Percentiles rank a stretch among this genome's conserved stretches.
Conservation (phyloP, 2,113 vertebrate species). For the Atherinomorus stipes region DNA sequence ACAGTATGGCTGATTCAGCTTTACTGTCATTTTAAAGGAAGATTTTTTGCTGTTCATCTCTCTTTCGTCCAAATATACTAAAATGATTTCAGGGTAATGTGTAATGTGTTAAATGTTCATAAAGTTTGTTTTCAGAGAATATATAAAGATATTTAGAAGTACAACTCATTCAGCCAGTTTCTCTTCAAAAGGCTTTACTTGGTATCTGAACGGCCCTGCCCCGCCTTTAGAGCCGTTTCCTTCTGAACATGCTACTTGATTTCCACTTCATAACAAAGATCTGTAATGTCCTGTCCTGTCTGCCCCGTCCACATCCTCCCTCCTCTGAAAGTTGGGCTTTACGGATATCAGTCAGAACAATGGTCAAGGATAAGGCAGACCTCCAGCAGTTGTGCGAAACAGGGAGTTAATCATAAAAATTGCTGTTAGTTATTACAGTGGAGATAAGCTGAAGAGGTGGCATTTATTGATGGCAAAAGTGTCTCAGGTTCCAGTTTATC, state of each 20-base stretch:
- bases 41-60: background rate
- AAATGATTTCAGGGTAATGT: background rate
- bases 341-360: slow-evolving; percentile 80
- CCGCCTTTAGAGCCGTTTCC: background rate
- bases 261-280: slow-evolving; percentile 58
- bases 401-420: slow-evolving; percentile 53
- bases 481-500: slow-evolving; percentile 44
- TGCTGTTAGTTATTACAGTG: slow-evolving; percentile 84
- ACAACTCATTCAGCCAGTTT: background rate
- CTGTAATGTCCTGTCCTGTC: slow-evolving; percentile 22
- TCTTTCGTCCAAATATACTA: too few species aligned
- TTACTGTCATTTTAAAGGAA: background rate
- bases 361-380: slow-evolving; percentile 79
- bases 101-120: background rate
- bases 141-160: background rate
- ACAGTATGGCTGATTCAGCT: background rate
- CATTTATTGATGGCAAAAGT: slow-evolving; percentile 65
- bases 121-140: background rate
- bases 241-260: slow-evolving; percentile 51
- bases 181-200: background rate
- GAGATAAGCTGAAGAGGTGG: slow-evolving; percentile 58
- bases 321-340: slow-evolving; percentile 28
- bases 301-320: slow-evolving; percentile 8
- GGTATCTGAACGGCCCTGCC: background rate
- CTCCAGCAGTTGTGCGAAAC: slow-evolving; percentile 42